Base-by-base conservation (phyloP, 2,888 invertebrate species). In the Dorcus hopei region DNA sequence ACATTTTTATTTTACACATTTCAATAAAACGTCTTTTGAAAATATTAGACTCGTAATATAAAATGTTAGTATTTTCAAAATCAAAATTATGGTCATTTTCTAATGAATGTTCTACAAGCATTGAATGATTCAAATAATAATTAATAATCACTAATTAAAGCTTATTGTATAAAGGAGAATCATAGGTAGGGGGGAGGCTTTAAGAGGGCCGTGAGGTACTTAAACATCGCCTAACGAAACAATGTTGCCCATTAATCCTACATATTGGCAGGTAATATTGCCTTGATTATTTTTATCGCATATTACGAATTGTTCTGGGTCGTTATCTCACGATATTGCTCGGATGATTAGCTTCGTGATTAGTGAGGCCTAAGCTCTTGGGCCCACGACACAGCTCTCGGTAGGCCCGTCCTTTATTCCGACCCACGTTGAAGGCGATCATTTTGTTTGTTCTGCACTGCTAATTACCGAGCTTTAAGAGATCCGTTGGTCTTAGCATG, bases 201-300 rank as follows among this genome's bases (percentile, higher is more conserved):
- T 62, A 65, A 65, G 65, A 65, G 65, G 64, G 52, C 65, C 55
- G 60, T 57, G 59, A 64, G 63, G 63, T 62, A 59, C 65, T 66
- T 66, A 64, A 65, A 61, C 62, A 66, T 64, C 64, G 65, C 66
- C 72, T 74, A 74, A 70, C 73, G 74, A 74, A 73, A 75, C 75
- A 74, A 74, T 74, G 72, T 71, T 52, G 70, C 68, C 71, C 74
- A 73, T 78, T 76, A 77, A 77, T 77, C 77, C 76, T 69, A 65
- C 69, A 74, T 77, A 77, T 77, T 77, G 78, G 75, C 77, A 77
- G 77, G 77, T 77, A 76, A 74, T 74, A 74, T 74, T 69, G 68
- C 55, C 61, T 67, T 71, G 74, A 75, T 74, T 77, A 76, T 77
- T 77, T 77, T 77, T 70, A 70, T 71, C 69, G 69, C 73, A 73